Conservation (phyloP, 2,113 vertebrate genomes). For the Microcebus murinus region DNA sequence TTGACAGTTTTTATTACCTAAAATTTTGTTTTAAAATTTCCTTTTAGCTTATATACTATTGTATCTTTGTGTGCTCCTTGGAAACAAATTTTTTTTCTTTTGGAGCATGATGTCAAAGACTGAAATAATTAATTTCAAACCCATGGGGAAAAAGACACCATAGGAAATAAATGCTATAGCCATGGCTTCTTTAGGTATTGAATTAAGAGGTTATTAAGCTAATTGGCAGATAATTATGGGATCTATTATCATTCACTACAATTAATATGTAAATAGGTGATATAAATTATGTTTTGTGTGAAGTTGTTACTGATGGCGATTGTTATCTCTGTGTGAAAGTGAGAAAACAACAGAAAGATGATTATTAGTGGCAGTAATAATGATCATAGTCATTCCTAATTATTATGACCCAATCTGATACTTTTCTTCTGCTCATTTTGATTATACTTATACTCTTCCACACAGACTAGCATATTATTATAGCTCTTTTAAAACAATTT, state of each 20-base stretch:
- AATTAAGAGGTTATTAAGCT: slow-evolving; percentile 47
- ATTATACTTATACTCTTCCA: neutral
- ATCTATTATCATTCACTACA: slow-evolving; percentile 29
- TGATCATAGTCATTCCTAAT: neutral
- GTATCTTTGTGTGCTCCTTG: neutral
- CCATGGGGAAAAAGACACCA: neutral
- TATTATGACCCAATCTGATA: neutral
- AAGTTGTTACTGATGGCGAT: neutral
- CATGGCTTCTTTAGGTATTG: neutral
- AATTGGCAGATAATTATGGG: slow-evolving; percentile 40
- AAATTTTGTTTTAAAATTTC: neutral
- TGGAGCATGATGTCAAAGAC: slow-evolving; percentile 12
- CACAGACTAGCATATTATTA: neutral
- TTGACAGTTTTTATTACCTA: neutral
- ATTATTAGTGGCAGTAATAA: neutral
- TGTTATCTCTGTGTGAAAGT: neutral
- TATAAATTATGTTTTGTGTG: slow-evolving; percentile 20
- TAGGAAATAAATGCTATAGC: neutral
- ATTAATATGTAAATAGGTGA: slow-evolving; percentile 46
- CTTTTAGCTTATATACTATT: neutral
- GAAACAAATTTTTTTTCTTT: slow-evolving; percentile 45
- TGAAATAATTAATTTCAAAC: slow-evolving; percentile 28
- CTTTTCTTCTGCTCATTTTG: neutral
- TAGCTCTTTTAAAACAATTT: neutral
- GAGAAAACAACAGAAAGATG: neutral